A percentile compares a stretch with the other conserved stretches of the same genome.
Conservation (phyloP, 92 coral and sea anemone species). For the Porites lobata region DNA sequence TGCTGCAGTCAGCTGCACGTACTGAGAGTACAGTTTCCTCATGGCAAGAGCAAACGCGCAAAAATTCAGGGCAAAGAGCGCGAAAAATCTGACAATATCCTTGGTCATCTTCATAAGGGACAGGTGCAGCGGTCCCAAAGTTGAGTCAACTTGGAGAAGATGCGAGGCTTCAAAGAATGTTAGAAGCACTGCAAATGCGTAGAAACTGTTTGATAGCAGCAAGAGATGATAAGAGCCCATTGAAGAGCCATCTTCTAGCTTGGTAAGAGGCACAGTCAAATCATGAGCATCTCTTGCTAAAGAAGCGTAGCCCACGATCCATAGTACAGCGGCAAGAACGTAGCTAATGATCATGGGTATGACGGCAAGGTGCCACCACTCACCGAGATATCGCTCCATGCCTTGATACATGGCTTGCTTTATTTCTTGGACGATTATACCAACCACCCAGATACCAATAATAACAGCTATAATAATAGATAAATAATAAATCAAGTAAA, state of each 20-base stretch:
- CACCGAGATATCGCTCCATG: slow-evolving; percentile 71
- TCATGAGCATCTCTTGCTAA: slow-evolving; percentile 54
- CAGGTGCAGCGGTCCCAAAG: slow-evolving; percentile 87
- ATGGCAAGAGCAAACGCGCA: slow-evolving; percentile 85
- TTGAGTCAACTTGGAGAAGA: slow-evolving; percentile 77
- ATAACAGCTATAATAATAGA: slow-evolving; percentile 63
- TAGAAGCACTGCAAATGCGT: slow-evolving; percentile 75
- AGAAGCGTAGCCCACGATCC: slow-evolving; percentile 75
- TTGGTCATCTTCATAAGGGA: slow-evolving; percentile 83
- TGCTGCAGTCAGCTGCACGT: slow-evolving; percentile 42
- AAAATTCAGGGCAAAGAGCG: slow-evolving; percentile 69
- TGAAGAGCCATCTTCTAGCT: slow-evolving; percentile 19
- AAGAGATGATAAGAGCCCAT: slow-evolving; percentile 59
- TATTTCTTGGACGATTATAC: slow-evolving; percentile 84
- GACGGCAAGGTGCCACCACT: slow-evolving; percentile 92
- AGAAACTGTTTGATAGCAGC: slow-evolving; percentile 83
- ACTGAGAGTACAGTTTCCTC: slow-evolving; percentile 89
- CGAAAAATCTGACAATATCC: slow-evolving; percentile 81
- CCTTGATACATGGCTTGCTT: slow-evolving; percentile 78
- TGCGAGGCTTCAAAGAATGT: slow-evolving; percentile 84
- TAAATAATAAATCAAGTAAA: no score
- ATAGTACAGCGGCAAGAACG: slow-evolving; percentile 74
- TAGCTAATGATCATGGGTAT: slow-evolving; percentile 66
- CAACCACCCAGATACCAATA: slow-evolving; percentile 76
- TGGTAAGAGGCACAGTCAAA: slow-evolving; percentile 49